Percentiles rank a stretch among this genome's conserved stretches.
phyloP scores from a whole-genome alignment of 2,113 vertebrate genomes.

The Trinectes maculatus region DNA sequence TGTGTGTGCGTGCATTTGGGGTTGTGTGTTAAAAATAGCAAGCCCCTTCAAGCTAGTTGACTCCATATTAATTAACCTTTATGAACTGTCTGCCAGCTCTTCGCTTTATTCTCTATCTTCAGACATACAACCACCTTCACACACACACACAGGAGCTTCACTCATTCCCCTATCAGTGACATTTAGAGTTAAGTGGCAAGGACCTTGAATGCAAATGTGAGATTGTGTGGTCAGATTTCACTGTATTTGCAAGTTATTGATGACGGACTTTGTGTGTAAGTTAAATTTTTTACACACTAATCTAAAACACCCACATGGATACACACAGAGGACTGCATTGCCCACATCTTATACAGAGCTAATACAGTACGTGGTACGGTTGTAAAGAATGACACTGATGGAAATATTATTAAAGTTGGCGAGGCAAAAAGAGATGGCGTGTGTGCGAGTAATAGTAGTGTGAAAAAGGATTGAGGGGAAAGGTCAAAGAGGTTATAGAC shows the following conservation, averaged over 20 bases:
- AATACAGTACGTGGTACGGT: background rate
- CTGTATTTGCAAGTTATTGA: slow-evolving; percentile 12
- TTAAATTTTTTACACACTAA: background rate
- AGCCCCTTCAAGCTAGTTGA: slow-evolving; percentile 49
- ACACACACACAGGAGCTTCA: slow-evolving; percentile 31
- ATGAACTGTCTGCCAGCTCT: slow-evolving; percentile 76
- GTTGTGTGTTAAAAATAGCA: slow-evolving; percentile 59
- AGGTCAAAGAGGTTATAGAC: slow-evolving; percentile 10
- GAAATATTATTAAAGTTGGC: slow-evolving; percentile 16
- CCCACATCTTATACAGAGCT: background rate
- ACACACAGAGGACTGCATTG: background rate
- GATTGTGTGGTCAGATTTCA: slow-evolving; percentile 23
- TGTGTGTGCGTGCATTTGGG: background rate
- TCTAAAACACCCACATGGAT: background rate
- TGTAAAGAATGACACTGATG: slow-evolving; percentile 5
- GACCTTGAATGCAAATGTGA: slow-evolving; percentile 52
- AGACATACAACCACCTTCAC: slow-evolving; percentile 3
- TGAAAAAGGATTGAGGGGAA: background rate
- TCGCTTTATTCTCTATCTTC: slow-evolving; percentile 65
- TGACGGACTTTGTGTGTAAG: slow-evolving; percentile 19
- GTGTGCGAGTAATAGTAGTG: slow-evolving; percentile 9
- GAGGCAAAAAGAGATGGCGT: background rate
- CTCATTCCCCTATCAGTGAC: slow-evolving; percentile 72
- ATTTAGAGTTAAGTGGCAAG: slow-evolving; percentile 73
- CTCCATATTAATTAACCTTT: slow-evolving; percentile 83